A percentile compares a stretch with the other conserved stretches of the same genome.
phyloP scores from a whole-genome alignment of 1,140 invertebrate species.

The Scaptomyza hsui region DNA sequence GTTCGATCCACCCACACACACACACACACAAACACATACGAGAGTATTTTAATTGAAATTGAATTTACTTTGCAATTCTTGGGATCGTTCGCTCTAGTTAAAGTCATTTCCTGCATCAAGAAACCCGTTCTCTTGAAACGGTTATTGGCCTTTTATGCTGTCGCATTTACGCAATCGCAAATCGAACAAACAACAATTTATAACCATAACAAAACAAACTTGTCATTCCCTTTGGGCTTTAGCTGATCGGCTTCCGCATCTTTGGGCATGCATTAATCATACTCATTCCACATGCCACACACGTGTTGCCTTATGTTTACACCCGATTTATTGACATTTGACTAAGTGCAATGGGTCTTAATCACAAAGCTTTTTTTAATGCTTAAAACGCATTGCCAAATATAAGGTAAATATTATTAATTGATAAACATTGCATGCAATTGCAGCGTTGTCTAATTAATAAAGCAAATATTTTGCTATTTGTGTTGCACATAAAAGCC shows the following conservation, averaged over 20 bases:
- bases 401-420: constrained; percentile 57
- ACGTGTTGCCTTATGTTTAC: constrained; percentile 15
- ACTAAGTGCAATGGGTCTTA: constrained; percentile 34
- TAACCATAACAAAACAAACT: constrained; percentile 28
- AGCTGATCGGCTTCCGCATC: constrained; percentile 35
- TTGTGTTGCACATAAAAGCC: constrained; percentile 66
- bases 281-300: constrained; percentile 1
- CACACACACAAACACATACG: constrained; percentile 14
- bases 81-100: constrained; percentile 11
- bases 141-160: constrained; percentile 27
- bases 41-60: constrained; percentile 66
- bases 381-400: constrained; percentile 64
- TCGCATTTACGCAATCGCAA: constrained; percentile 29
- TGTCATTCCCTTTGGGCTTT: background rate
- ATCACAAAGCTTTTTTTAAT: constrained; percentile 11
- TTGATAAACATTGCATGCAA: constrained; percentile 30
- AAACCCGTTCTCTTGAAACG: constrained; percentile 27
- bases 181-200: constrained; percentile 13
- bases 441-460: constrained; percentile 65
- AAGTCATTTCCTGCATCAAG: constrained; percentile 22
- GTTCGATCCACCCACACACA: constrained; percentile 12
- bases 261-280: constrained; percentile 44
- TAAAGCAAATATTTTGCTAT: constrained; percentile 76
- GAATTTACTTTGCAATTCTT: constrained; percentile 38
- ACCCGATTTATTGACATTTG: constrained; percentile 43